phyloP scores from a whole-genome alignment of 2,113 vertebrate species.

The Hystrix brachyura region DNA sequence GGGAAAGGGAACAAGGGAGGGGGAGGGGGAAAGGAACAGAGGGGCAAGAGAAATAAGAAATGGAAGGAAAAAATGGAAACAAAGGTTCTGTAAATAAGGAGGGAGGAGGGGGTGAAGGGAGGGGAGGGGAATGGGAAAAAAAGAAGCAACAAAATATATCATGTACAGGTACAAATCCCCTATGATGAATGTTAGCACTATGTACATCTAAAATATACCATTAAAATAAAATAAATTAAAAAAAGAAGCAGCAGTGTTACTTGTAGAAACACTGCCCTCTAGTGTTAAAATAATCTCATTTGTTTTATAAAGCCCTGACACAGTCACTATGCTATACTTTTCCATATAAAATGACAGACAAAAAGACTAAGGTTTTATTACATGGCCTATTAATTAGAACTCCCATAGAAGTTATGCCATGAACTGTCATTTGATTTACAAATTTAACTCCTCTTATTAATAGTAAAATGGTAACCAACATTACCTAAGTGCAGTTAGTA shows the following conservation, averaged over 20 bases:
- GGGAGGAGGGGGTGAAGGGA: too few relatives aligned
- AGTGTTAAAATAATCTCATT: neutral
- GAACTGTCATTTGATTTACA: slow-evolving; percentile 15
- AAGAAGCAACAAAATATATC: too few relatives aligned
- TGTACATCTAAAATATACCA: too few relatives aligned
- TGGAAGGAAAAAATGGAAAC: too few relatives aligned
- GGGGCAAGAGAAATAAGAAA: too few relatives aligned
- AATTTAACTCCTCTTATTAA: slow-evolving; percentile 40
- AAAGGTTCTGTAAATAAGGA: too few relatives aligned
- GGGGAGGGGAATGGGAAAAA: too few relatives aligned
- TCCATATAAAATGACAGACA: slow-evolving; percentile 38
- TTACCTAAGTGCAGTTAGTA: slow-evolving; percentile 4
- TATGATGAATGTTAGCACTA: too few relatives aligned
- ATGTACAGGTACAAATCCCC: too few relatives aligned
- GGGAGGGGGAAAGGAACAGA: too few relatives aligned
- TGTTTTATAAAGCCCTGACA: slow-evolving; percentile 22
- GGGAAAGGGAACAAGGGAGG: too few relatives aligned
- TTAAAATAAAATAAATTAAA: too few relatives aligned
- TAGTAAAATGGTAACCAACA: slow-evolving; percentile 21
- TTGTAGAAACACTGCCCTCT: neutral
- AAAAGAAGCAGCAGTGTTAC: neutral
- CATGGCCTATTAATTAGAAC: neutral
- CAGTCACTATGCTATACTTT: neutral
- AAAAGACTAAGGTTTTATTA: neutral
- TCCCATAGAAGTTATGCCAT: neutral